phyloP scores from a whole-genome alignment of 1,140 invertebrate species.

The Drosophila tsacasi region DNA sequence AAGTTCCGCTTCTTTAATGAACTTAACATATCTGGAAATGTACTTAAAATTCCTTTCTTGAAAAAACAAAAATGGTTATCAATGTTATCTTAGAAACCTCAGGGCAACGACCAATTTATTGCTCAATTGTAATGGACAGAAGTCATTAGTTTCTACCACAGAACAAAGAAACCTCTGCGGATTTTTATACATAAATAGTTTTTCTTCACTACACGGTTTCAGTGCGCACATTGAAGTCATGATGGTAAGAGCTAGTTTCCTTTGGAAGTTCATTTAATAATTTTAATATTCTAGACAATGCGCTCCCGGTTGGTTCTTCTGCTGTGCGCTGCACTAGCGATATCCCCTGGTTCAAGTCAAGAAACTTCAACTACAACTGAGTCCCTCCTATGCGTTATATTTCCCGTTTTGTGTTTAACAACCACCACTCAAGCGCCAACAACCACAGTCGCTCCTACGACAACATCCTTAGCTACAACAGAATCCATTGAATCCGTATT shows the following conservation, averaged over 20 bases:
- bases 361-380: conserved; percentile 1
- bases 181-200: conserved; percentile 20
- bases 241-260: conserved; percentile 7
- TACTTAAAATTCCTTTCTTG: background rate
- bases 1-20: background rate
- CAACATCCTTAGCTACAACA: conserved; percentile 2
- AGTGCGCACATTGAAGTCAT: conserved; percentile 1
- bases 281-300: background rate
- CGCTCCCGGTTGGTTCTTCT: background rate
- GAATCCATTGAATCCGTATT: background rate
- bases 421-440: background rate
- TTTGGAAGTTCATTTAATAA: background rate
- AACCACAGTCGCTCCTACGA: background rate
- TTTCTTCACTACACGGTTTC: background rate
- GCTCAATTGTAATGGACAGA: background rate
- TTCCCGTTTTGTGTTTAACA: conserved; percentile 1
- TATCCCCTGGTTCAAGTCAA: background rate
- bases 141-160: background rate
- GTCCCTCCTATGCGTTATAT: background rate
- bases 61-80: too few relatives aligned
- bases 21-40: background rate
- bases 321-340: conserved; percentile 12
- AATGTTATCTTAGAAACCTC: background rate
- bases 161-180: conserved; percentile 2
- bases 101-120: background rate